A percentile compares a stretch with the other conserved stretches of the same genome.
These are phyloP conservation scores for Danio tinwini DNA, from an alignment of 2,797 vertebrate genomes.

Conservation along the genomic window DNA sequence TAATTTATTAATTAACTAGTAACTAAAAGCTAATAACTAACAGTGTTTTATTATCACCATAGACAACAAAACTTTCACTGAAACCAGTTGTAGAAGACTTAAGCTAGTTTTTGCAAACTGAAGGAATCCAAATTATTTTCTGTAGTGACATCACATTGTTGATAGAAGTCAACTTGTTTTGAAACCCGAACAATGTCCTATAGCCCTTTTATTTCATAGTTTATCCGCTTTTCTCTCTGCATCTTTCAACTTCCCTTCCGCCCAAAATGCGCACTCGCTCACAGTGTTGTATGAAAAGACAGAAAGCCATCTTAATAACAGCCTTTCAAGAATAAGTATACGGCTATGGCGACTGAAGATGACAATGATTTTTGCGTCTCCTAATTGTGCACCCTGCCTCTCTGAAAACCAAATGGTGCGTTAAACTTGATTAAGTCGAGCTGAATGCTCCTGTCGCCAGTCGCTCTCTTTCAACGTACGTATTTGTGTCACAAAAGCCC, in stretches of 20 bases:
- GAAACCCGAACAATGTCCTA: conserved; percentile 39
- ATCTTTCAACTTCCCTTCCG: conserved; percentile 49
- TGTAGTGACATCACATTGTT: background rate
- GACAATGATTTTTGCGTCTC: conserved; percentile 65
- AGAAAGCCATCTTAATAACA: conserved; percentile 72
- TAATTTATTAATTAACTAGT: too few species aligned
- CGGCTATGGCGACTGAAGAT: conserved; percentile 61
- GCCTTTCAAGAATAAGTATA: conserved; percentile 73
- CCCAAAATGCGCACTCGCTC: conserved; percentile 23
- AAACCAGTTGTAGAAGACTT: background rate
- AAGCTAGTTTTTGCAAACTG: background rate
- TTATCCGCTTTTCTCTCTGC: conserved; percentile 38
- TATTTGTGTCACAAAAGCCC: conserved; percentile 46
- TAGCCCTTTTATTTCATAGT: conserved; percentile 40
- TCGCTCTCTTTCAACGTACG: conserved; percentile 22
- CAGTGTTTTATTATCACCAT: too few species aligned
- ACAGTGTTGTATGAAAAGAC: conserved; percentile 50
- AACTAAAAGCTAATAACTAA: too few species aligned
- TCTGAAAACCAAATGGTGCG: conserved; percentile 68
- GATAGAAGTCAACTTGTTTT: conserved; percentile 9
- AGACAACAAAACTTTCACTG: too few species aligned
- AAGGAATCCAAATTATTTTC: background rate
- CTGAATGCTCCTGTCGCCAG: conserved; percentile 59
- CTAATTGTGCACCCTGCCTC: conserved; percentile 54
- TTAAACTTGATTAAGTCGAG: conserved; percentile 76